Conservation (phyloP, 2,797 vertebrate species). For the Caiman crocodilus region DNA sequence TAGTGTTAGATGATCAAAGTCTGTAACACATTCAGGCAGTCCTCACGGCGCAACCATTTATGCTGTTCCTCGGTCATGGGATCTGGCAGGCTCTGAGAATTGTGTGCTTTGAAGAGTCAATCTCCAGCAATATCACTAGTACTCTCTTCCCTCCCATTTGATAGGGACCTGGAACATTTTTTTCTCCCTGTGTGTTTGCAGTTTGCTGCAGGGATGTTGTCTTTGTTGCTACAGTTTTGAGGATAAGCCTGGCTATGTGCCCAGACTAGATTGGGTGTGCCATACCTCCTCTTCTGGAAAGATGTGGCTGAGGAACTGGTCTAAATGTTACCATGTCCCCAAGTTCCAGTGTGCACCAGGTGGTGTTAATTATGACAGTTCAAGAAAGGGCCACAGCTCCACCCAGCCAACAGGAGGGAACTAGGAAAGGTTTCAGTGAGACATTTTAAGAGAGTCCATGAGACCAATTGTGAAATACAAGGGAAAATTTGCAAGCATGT, state of each 20-base stretch:
- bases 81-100: neutral
- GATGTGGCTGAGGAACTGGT: neutral
- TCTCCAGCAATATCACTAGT: neutral
- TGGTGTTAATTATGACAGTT: too few relatives aligned
- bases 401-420: neutral
- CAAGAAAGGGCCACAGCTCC: neutral
- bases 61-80: neutral
- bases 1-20: neutral
- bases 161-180: too few relatives aligned
- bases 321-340: too few relatives aligned
- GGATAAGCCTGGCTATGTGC: neutral
- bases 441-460: neutral
- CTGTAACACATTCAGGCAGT: neutral
- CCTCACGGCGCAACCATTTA: neutral
- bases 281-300: neutral
- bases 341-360: too few relatives aligned
- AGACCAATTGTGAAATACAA: neutral
- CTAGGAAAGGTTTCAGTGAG: neutral
- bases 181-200: neutral
- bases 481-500: neutral
- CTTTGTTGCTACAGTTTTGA: neutral
- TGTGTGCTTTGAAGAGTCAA: neutral
- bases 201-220: neutral
- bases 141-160: neutral
- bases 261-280: neutral